Conservation (phyloP, 2,888 invertebrate genomes). For the Aphidoletes aphidimyza region DNA sequence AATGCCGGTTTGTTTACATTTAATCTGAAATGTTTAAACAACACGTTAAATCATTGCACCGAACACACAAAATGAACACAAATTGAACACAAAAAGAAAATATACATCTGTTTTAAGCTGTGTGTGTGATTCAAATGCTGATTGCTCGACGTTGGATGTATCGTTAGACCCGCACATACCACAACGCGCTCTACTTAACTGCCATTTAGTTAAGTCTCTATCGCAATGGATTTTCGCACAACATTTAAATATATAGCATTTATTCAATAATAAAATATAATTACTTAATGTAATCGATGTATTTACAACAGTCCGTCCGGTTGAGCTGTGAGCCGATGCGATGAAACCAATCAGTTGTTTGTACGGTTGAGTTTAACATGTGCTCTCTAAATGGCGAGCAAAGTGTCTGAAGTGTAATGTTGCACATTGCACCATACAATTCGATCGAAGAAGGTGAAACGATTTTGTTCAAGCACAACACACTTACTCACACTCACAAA, state of each 20-base stretch:
- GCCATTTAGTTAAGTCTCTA: background rate
- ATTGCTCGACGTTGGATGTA: too few species aligned
- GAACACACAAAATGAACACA: too few species aligned
- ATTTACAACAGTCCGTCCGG: conserved; percentile 6
- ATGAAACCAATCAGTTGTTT: background rate
- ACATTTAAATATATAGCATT: conserved; percentile 43
- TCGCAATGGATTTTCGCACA: background rate
- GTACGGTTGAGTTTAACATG: background rate
- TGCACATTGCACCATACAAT: conserved; percentile 9
- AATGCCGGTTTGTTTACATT: conserved; percentile 39
- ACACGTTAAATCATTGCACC: conserved; percentile 11
- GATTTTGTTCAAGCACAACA: background rate
- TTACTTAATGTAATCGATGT: conserved; percentile 54
- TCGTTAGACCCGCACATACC: too few species aligned
- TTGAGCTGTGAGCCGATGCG: background rate
- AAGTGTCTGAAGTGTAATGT: too few species aligned
- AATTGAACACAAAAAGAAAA: background rate
- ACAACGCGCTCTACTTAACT: background rate
- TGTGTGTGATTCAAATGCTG: conserved; percentile 34
- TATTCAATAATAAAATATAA: conserved; percentile 53
- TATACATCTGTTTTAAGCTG: conserved; percentile 30
- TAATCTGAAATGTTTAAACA: conserved; percentile 44
- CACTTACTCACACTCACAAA: too few species aligned
- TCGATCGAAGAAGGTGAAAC: background rate
- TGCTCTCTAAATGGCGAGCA: background rate